phyloP scores from a whole-genome alignment of 2,888 invertebrate genomes.

The Drosophila paramelanica region DNA sequence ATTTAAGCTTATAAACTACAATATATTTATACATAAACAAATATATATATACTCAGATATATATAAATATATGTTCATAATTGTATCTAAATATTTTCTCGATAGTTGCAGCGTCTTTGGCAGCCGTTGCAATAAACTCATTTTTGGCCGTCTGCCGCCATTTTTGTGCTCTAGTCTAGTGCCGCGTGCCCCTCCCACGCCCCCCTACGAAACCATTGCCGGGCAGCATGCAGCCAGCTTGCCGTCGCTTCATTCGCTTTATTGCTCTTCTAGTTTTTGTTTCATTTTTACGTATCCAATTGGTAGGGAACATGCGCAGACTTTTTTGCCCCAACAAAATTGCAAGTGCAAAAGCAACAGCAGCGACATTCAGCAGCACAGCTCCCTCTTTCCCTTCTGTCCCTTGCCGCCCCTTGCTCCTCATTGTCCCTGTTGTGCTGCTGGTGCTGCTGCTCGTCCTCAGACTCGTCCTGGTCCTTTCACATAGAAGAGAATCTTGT shows the following conservation, averaged over 20 bases:
- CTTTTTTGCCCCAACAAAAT: conserved; percentile 68
- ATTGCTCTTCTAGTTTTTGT: conserved; percentile 60
- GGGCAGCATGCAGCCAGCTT: conserved; percentile 23
- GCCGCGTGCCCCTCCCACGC: background rate
- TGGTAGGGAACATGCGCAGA: conserved; percentile 80
- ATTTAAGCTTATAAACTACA: background rate
- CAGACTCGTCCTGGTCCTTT: conserved; percentile 24
- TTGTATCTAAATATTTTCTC: rapidly evolving
- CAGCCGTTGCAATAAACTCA: conserved; percentile 14
- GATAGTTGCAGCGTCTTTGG: conserved; percentile 13
- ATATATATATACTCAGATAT: background rate
- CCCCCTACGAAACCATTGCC: background rate
- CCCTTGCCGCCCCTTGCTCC: background rate
- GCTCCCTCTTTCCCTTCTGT: conserved; percentile 17
- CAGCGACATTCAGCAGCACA: conserved; percentile 18
- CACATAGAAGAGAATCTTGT: conserved; percentile 36
- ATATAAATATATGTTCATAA: background rate
- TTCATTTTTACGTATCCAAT: conserved; percentile 57
- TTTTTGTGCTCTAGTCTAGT: conserved; percentile 53
- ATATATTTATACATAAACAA: background rate
- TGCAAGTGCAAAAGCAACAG: conserved; percentile 55
- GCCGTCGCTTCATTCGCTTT: conserved; percentile 46
- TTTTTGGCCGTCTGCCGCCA: conserved; percentile 38
- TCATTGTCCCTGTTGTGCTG: conserved; percentile 13
- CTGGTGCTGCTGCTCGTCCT: conserved; percentile 11